A percentile compares a stretch with the other conserved stretches of the same genome.
phyloP scores from a whole-genome alignment of 2,113 vertebrate genomes.

The Marmota flaviventris region DNA sequence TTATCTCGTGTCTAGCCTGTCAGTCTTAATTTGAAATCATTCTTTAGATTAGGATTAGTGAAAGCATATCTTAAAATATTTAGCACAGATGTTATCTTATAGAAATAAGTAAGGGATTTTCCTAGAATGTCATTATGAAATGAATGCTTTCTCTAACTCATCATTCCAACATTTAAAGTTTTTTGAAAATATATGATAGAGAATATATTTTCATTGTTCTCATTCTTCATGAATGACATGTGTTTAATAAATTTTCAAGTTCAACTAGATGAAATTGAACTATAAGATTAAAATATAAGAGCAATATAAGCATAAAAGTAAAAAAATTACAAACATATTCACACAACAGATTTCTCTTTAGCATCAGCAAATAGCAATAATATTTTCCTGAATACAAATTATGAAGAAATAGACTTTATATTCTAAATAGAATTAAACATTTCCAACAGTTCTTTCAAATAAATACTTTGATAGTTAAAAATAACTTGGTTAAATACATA shows the following conservation, averaged over 20 bases:
- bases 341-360: not conserved
- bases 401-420: not conserved
- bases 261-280: not conserved
- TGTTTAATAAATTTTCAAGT: not conserved
- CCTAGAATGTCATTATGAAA: not conserved
- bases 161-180: not conserved
- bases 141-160: not conserved
- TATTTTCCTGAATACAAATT: not conserved
- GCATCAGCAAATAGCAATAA: not conserved
- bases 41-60: constrained; percentile 38
- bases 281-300: constrained; percentile 1
- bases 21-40: constrained; percentile 43
- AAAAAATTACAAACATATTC: not conserved
- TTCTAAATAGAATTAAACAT: not conserved
- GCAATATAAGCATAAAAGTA: not conserved
- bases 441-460: not conserved
- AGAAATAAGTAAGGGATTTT: not conserved
- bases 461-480: not conserved
- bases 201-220: not conserved
- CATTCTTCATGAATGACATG: not conserved
- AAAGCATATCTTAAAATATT: constrained; percentile 21
- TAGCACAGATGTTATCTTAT: not conserved
- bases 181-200: not conserved
- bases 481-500: not conserved
- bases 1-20: constrained; percentile 16